Evolutionary conservation across 2,888 invertebrate species (phyloP).

Genomic region (Beris chalybata): DNA sequence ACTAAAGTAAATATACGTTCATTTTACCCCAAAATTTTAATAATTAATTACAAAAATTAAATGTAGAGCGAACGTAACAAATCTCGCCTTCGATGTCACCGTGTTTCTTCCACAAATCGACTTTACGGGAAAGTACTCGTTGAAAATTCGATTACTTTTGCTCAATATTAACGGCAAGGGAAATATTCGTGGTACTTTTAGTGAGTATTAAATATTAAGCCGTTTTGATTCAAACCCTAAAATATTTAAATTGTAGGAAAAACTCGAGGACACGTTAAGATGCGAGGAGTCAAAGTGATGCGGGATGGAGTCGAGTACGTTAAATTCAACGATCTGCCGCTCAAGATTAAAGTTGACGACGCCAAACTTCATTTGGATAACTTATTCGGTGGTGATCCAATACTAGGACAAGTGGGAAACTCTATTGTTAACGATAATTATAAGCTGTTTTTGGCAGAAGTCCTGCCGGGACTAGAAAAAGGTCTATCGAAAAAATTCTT

Average conservation of each 20-base stretch:
- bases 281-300: slow-evolving; percentile 50
- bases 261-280: slow-evolving; percentile 51
- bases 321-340: slow-evolving; percentile 50
- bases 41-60: slow-evolving; percentile 1
- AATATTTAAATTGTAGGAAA: slow-evolving; percentile 45
- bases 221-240: not conserved
- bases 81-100: slow-evolving; percentile 48
- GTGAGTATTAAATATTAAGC: slow-evolving; percentile 42
- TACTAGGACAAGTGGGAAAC: slow-evolving; percentile 54
- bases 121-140: slow-evolving; percentile 52
- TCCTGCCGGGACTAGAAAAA: slow-evolving; percentile 54
- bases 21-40: not conserved
- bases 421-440: slow-evolving; percentile 53
- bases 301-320: slow-evolving; percentile 50
- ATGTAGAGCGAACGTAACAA: slow-evolving; percentile 28
- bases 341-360: slow-evolving; percentile 50
- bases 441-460: slow-evolving; percentile 52
- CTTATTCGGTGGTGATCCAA: slow-evolving; percentile 53
- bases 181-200: slow-evolving; percentile 51
- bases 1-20: slow-evolving; percentile 45
- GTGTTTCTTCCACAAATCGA: slow-evolving; percentile 52
- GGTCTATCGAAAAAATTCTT: slow-evolving; percentile 53
- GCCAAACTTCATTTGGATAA: slow-evolving; percentile 52
- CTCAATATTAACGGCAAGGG: slow-evolving; percentile 53
- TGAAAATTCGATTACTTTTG: slow-evolving; percentile 52